Evolutionary conservation across 2,888 invertebrate genomes (phyloP), one percentile per base, ranked within the genome.

Genomic region (Timema cristinae): DNA sequence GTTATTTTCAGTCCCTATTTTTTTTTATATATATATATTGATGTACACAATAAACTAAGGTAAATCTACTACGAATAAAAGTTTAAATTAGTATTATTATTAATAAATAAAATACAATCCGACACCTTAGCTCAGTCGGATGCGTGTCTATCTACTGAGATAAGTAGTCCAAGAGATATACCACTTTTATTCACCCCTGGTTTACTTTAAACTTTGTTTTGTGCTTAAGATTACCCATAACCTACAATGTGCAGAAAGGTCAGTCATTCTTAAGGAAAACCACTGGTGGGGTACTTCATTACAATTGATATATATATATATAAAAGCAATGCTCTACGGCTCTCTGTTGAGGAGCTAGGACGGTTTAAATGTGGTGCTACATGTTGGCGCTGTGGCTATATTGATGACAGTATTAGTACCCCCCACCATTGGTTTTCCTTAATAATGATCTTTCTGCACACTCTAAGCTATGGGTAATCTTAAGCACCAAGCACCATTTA

Each of bases 381-480:
- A 63, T 4, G 61, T 61, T 61, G 63, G 63, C 48, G 7, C 32
- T 32, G 63, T 48, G 48, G 63, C 63, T 48, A 63, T 63, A 63
- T 16, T 63, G 63, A 63, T 63, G 63, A 63, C 63, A 11, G 32
- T 8, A 63, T 63, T 63, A 7, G 47, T 63, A 32, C 47, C 7
- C 63, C 63, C 63, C 63, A 63, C 63, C 63, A 63, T 48, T 16
- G 8, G 63, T 13, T 48, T 47, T 47, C 63, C 63, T 63, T 63
- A 63, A 63, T 32, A 63, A 63, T 47, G 8, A 2, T 6, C 63
- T 63, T 63, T 63, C 16, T 63, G 63, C 32, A 63, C 47, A 63
- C 63, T 63, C 47, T 63, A 63, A 48, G 63, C 48, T 63, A 63
- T 63, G 63, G 63, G 7, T 63, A 63, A 10, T 63, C 16, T 63